phyloP scores from a whole-genome alignment of 2,888 invertebrate genomes.

The Mesorhabditis sp. region DNA sequence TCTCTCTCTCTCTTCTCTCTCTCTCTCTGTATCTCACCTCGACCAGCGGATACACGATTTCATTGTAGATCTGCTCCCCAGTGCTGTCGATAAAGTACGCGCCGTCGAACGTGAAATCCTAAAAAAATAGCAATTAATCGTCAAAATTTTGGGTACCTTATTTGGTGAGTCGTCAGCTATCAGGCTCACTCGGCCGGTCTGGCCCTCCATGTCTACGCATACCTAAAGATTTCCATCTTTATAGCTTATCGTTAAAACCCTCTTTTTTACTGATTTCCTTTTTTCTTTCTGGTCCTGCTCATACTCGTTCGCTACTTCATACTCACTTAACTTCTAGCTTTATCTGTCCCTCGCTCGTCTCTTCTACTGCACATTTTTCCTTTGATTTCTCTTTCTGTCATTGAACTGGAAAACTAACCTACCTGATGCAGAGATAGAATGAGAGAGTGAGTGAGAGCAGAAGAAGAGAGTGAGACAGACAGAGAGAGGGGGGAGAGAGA shows the following conservation, averaged over 20 bases:
- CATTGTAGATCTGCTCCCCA: constrained; percentile 82
- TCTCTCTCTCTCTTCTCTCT: background rate
- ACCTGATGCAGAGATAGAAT: too few species aligned
- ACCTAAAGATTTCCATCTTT: constrained; percentile 25
- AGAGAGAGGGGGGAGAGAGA: too few species aligned
- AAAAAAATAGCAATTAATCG: constrained; percentile 61
- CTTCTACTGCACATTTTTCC: too few species aligned
- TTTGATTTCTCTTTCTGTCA: too few species aligned
- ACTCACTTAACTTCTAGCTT: too few species aligned
- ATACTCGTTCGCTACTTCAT: too few species aligned
- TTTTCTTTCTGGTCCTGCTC: too few species aligned
- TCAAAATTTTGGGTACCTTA: constrained; percentile 52
- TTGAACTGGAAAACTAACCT: too few species aligned
- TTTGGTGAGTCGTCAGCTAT: constrained; percentile 68
- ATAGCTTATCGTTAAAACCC: background rate
- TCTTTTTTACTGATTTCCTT: too few species aligned
- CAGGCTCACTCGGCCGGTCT: constrained; percentile 67
- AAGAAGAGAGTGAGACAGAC: too few species aligned
- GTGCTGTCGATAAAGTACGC: constrained; percentile 74
- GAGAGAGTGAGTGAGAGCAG: too few species aligned
- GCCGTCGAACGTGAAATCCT: constrained; percentile 79
- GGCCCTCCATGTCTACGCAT: constrained; percentile 68
- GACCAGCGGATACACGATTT: constrained; percentile 77
- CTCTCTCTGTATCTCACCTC: constrained; percentile 66
- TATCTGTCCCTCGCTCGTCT: too few species aligned